Conservation (phyloP, 2,797 vertebrate genomes). For the Syngnathus rostellatus region DNA sequence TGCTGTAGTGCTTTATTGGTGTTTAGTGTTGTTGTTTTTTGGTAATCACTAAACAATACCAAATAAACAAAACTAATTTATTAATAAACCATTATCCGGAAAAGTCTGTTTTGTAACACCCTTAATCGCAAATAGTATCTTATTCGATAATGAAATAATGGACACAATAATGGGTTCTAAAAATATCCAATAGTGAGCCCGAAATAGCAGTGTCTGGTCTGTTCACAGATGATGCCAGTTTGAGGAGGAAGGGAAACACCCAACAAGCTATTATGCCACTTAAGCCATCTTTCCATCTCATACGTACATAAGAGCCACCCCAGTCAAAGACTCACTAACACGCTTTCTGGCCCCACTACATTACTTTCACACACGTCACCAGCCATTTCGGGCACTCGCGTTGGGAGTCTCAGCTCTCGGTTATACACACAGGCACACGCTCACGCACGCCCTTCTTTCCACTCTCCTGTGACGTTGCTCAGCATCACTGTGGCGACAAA, state of each 20-base stretch:
- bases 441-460: conserved; percentile 29
- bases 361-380: conserved; percentile 7
- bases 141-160: too few species aligned
- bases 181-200: too few species aligned
- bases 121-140: too few species aligned
- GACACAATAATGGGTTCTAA: too few species aligned
- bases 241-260: neutral
- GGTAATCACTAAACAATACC: too few species aligned
- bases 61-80: too few species aligned
- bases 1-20: too few species aligned
- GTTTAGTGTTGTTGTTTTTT: too few species aligned
- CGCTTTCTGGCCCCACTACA: conserved; percentile 1
- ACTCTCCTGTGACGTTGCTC: conserved; percentile 39
- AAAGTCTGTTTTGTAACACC: too few species aligned
- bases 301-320: neutral
- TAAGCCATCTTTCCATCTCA: conserved; percentile 1
- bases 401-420: neutral
- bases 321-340: neutral
- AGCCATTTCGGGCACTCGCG: neutral
- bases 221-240: neutral
- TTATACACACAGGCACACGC: neutral
- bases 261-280: neutral
- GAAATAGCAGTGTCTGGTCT: neutral
- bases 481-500: conserved; percentile 37
- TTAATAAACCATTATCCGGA: too few species aligned